Evolutionary conservation across 2,888 invertebrate genomes (phyloP), one percentile per base, ranked within the genome.

Genomic region (Mermis nigrescens): DNA sequence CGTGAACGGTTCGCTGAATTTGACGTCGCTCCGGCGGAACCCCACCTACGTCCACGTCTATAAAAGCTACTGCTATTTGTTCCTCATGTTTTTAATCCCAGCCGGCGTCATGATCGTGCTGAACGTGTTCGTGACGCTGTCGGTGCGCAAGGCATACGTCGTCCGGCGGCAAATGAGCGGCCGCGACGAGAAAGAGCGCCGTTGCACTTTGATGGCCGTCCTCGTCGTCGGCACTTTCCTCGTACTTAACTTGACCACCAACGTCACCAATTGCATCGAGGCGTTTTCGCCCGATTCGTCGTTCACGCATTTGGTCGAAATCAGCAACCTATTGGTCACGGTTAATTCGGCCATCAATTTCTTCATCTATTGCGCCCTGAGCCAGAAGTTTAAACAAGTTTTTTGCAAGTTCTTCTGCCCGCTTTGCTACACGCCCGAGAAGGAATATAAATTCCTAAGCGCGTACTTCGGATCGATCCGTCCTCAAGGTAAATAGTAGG

Each of bases 341-440:
- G 45, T 70, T 31, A 70, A 70, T 61, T 69, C 69, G 54, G 70
- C 70, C 7, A 68, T 67, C 1, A 70, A 70, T 63, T 68, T 70
- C 60, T 63, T 69, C 27, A 70, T 70, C 61, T 70, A 70, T 61
- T 69, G 68, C 4, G 63, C 69, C 19, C 69, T 70, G 53, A 68
- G 69, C 1, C 65, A 66, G 12, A 61, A 66, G 12, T 70, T 70
- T 62, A 64, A 70, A 26, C 65, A 65, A 52, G 64, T 68, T 64
- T 68, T 66, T 62, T 64, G 66, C 15, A 54, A 66, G 31, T 61
- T 68, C 59, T 63, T 71, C 4, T 70, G 68, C 55, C 62, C 55
- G 54, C 55, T 52, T 63, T 55, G 58, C 60, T 57, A 57, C 24
- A 27, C 32, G 4, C 57, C 57, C 38, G 57, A 57, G n/a, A 32